phyloP scores from a whole-genome alignment of 1,140 invertebrate species.

The Drosophila varians region DNA sequence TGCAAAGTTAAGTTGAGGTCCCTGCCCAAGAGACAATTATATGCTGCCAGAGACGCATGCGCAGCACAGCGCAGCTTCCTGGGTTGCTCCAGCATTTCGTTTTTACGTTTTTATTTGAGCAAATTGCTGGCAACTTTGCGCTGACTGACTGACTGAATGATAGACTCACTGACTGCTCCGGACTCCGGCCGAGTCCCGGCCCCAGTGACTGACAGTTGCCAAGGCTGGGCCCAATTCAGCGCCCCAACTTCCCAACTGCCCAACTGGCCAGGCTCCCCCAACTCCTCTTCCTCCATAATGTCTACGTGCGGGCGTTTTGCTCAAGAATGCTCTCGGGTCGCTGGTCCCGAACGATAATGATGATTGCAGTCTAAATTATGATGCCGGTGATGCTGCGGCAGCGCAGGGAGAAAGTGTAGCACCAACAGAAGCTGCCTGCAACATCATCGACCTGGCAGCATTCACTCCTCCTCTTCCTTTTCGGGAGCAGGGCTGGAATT shows the following conservation, averaged over 20 bases:
- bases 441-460: conserved; percentile 60
- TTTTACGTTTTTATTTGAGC: conserved; percentile 81
- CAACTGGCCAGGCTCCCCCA: neutral
- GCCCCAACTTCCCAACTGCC: neutral
- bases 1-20: conserved; percentile 29
- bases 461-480: conserved; percentile 19
- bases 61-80: conserved; percentile 61
- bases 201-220: conserved; percentile 69
- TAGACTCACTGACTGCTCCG: conserved; percentile 72
- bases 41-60: conserved; percentile 80
- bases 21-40: conserved; percentile 74
- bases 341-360: conserved; percentile 76
- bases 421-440: conserved; percentile 76
- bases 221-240: conserved; percentile 32
- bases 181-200: conserved; percentile 28
- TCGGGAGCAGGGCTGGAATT: conserved; percentile 24
- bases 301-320: conserved; percentile 78
- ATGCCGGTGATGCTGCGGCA: conserved; percentile 54
- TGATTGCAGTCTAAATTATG: conserved; percentile 83
- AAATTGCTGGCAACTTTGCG: conserved; percentile 80
- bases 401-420: conserved; percentile 26
- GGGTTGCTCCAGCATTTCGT: conserved; percentile 66
- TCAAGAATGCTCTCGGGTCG: conserved; percentile 55
- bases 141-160: conserved; percentile 77
- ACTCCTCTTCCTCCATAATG: conserved; percentile 53